A percentile compares a stretch with the other conserved stretches of the same genome.
These are phyloP conservation scores for Simalia tracyae DNA, from an alignment of 2,797 vertebrate genomes.

Conservation along the genomic window DNA sequence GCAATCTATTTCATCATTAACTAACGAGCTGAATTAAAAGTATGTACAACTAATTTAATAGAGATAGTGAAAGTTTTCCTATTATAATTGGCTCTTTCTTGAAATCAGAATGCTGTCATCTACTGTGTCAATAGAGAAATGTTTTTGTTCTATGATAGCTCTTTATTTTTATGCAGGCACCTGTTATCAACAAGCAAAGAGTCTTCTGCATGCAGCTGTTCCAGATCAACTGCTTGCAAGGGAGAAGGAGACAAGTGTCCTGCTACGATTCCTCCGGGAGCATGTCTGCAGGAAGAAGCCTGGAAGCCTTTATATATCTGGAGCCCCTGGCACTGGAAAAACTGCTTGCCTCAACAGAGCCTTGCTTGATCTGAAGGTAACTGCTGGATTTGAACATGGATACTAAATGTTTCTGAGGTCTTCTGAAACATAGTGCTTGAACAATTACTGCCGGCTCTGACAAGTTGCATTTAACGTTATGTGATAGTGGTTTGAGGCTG, in stretches of 20 bases:
- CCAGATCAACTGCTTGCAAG: constrained; percentile 85
- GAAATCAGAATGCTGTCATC: no score
- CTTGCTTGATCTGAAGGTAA: constrained; percentile 85
- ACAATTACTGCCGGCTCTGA: background rate
- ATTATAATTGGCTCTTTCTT: background rate
- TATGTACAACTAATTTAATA: background rate
- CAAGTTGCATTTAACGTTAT: background rate
- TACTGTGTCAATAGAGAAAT: background rate
- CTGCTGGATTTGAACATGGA: background rate
- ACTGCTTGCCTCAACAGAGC: constrained; percentile 87
- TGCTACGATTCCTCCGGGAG: constrained; percentile 81
- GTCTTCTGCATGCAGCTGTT: constrained; percentile 83
- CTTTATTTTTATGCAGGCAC: constrained; percentile 70
- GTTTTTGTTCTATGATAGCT: constrained; percentile 6
- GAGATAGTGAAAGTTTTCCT: background rate
- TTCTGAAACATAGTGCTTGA: background rate
- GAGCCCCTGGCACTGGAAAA: constrained; percentile 92
- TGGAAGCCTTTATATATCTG: constrained; percentile 91
- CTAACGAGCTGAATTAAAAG: background rate
- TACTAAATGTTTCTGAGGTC: background rate
- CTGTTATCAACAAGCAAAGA: constrained; percentile 84
- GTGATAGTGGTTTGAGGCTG: background rate
- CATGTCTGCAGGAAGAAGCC: constrained; percentile 74
- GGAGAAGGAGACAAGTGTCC: constrained; percentile 76
- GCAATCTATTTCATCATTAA: background rate